Conservation (phyloP, 2,888 invertebrate genomes). For the Andricus quercusramuli region DNA sequence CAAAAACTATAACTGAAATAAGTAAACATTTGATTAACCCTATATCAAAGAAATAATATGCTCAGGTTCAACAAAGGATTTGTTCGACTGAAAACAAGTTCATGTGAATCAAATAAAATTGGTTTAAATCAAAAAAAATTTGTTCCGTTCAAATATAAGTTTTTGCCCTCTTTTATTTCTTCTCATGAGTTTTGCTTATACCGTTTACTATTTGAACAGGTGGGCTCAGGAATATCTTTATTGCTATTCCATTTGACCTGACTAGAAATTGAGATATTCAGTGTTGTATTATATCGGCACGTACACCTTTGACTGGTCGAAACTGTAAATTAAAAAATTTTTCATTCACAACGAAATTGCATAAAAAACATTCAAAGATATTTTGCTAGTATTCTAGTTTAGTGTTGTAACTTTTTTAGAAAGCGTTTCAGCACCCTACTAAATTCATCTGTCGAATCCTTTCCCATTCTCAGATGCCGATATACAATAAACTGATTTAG, state of each 20-base stretch:
- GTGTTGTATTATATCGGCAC: neutral
- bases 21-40: too few species aligned
- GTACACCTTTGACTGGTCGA: neutral
- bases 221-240: neutral
- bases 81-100: too few species aligned
- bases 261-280: slow-evolving; percentile 16
- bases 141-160: too few species aligned
- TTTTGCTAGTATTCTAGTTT: neutral
- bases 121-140: too few species aligned
- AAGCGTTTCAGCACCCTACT: slow-evolving; percentile 30
- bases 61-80: too few species aligned
- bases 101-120: too few species aligned
- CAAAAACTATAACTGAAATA: too few species aligned
- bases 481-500: slow-evolving; percentile 28
- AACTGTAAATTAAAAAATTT: slow-evolving; percentile 16
- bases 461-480: neutral
- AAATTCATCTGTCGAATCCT: slow-evolving; percentile 16
- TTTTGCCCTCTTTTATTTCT: neutral
- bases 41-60: too few species aligned
- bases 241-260: neutral
- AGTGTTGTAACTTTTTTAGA: slow-evolving; percentile 18
- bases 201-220: neutral
- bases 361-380: slow-evolving; percentile 3
- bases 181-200: neutral
- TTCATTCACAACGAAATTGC: neutral